Base-by-base conservation (phyloP, 2,113 vertebrate genomes). In the Odobenus rosmarus region DNA sequence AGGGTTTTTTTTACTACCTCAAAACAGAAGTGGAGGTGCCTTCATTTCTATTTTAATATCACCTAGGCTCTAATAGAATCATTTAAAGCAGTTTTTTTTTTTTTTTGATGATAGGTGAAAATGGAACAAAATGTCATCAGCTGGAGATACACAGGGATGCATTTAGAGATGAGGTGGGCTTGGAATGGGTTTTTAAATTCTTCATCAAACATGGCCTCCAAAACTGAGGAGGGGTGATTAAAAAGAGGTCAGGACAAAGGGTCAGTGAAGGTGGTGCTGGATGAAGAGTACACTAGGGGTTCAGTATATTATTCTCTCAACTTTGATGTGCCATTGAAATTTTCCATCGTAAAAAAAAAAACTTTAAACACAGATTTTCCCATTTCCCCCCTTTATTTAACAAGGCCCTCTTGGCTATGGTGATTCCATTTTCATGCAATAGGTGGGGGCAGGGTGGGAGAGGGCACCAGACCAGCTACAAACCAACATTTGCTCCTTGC, bases 151-250 rank as follows among this genome's bases (percentile, higher is more conserved):
- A 31, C 3, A 18, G n/a, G 28, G 19, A 49, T 7, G 3, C 1
- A 2, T 28, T 53, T 64, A 46, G 28, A 81, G 15, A 33, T 82
- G 72, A 90, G 28, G 31, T 36, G 15, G 88, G 49, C 42, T 88
- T 61, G 46, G 18, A 82, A 64, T 79, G 26, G 15, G 3, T 42
- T 77, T 77, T 69, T 82, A 83, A 77, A 91, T 55, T 71, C 59
- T 90, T 88, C 31, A 55, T 57, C 62, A 72, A 95, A 61, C 31
- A 80, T 28, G 94, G 91, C 57, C 59, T 88, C 85, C 88, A 46
- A 36, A 64, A 57, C 69, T 13, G 39, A 49, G 16, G 18, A 79
- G 31, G 24, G 18, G 19, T 26, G 24, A 11, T 42, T 26, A 42
- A 90, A 7, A 33, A 11, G 55, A 42, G 33, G 21, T 39, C 51